Base-by-base conservation (phyloP, 2,888 invertebrate genomes). In the Octonoba sinensis region DNA sequence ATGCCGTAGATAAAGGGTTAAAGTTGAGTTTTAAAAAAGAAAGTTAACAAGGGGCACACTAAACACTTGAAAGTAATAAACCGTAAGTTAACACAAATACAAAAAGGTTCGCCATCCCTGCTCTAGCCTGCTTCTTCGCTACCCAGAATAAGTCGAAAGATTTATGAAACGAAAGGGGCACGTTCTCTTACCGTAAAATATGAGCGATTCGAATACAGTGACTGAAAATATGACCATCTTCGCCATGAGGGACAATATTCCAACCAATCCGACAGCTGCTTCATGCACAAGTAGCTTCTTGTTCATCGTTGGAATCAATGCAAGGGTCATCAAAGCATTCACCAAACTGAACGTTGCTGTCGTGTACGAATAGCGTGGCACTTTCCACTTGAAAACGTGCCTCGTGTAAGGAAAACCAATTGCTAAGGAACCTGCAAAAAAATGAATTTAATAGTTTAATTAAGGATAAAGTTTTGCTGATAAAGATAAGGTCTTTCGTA, bases 361-460 rank as follows among this genome's bases (percentile, higher is more conserved):
- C 0, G 72, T 60, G 62, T 79, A 79, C 1, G 83, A 78, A 20
- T 75, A 81, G 2, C 74, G 54, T 0, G 60, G 46, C 18, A 79
- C 76, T 4, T 66, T 64, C 83, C 83, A 83, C n/a, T 83, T 79
- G 59, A 77, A 83, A 36, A 71, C 64, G 18, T 60, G 71, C 15
- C 75, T n/a, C 0, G 83, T 76, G 46, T 72, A 83, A 1, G 74
- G 60, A 64, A 76, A 83, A 0, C 66, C 75, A 18, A 83, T 76
- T 6, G 67, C 22, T 44, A 83, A 3, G 0, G 83, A 75, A 8
- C 83, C 83, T 83, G 44, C 6, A 64, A 65, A 49, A 12, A 69
- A 47, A 49, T 4, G 54, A 54, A 51, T 1, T 22, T 11, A 1
- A 36, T 36, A 36, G 36, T 36, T 36, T 1, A 8, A 36, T 1